Evolutionary conservation across 2,113 vertebrate species (phyloP).

Genomic region (Urocitellus parryii): DNA sequence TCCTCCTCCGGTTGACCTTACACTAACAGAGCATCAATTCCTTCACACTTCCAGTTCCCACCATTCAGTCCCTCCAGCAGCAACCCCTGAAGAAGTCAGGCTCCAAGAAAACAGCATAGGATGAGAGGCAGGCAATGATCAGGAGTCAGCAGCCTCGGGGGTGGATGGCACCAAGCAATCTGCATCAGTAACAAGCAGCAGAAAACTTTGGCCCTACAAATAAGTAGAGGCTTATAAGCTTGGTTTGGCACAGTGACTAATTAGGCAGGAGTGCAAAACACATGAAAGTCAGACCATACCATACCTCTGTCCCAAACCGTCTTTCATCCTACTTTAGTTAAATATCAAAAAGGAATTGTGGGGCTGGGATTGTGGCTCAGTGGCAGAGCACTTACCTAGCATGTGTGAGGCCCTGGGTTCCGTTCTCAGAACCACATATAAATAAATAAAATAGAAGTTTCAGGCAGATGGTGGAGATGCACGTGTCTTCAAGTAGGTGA

Average conservation of each 20-base stretch:
- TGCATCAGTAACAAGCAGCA: neutral
- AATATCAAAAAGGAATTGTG: neutral
- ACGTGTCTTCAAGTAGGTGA: too few relatives aligned
- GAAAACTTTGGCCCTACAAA: neutral
- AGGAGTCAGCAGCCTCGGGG: neutral
- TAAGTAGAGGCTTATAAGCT: neutral
- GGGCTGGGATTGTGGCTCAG: too few relatives aligned
- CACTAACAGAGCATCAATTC: neutral
- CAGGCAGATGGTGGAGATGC: too few relatives aligned
- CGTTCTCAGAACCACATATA: too few relatives aligned
- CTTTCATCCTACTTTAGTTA: neutral
- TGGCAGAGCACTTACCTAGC: too few relatives aligned
- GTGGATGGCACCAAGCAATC: neutral
- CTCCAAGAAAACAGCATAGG: neutral
- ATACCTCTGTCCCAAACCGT: constrained; percentile 3
- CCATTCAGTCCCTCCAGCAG: neutral
- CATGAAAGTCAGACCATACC: neutral
- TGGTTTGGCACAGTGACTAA: neutral
- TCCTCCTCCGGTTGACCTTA: neutral
- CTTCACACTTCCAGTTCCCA: neutral
- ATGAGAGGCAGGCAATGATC: neutral
- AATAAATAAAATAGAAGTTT: too few relatives aligned
- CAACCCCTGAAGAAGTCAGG: neutral
- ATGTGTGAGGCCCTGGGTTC: too few relatives aligned
- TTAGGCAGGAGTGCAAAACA: neutral